Evolutionary conservation across 2,888 invertebrate species (phyloP).

Genomic region (Calliopum simillimum): DNA sequence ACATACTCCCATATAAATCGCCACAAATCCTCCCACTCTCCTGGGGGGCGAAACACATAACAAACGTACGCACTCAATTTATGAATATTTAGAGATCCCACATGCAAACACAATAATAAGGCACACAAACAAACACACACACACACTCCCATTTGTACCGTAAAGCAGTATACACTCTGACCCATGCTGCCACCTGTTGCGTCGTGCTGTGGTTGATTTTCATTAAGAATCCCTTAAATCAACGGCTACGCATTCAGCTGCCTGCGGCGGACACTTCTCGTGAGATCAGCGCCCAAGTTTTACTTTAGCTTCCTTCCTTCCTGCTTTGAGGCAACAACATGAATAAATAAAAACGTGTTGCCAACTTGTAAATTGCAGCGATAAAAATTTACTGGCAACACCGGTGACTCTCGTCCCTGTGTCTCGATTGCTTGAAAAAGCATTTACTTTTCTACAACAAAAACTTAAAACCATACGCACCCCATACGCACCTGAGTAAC

Average conservation of each 20-base stretch:
- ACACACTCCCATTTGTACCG: not conserved
- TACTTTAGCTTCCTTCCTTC: not conserved
- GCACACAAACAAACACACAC: not conserved
- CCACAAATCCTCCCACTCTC: not conserved
- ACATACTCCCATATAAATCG: not conserved
- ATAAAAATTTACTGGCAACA: conserved; percentile 31
- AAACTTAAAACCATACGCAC: not conserved
- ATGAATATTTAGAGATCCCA: conserved; percentile 5
- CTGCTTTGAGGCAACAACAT: not conserved
- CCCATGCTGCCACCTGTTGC: conserved; percentile 25
- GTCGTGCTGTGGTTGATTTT: conserved; percentile 14
- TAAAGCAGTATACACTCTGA: not conserved
- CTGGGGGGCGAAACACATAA: not conserved
- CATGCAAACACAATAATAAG: too few species aligned
- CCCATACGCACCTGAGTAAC: not conserved
- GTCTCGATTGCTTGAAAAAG: not conserved
- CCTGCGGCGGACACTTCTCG: not conserved
- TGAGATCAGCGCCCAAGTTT: not conserved
- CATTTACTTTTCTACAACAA: not conserved
- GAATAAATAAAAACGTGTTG: conserved; percentile 35
- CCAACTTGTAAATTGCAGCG: conserved; percentile 43
- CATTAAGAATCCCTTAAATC: conserved; percentile 27
- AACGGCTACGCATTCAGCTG: conserved; percentile 20
- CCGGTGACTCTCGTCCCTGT: not conserved
- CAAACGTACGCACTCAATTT: conserved; percentile 9